These are phyloP conservation scores for Luperina nickerlii DNA, from an alignment of 2,888 invertebrate species.

Conservation along the genomic window DNA sequence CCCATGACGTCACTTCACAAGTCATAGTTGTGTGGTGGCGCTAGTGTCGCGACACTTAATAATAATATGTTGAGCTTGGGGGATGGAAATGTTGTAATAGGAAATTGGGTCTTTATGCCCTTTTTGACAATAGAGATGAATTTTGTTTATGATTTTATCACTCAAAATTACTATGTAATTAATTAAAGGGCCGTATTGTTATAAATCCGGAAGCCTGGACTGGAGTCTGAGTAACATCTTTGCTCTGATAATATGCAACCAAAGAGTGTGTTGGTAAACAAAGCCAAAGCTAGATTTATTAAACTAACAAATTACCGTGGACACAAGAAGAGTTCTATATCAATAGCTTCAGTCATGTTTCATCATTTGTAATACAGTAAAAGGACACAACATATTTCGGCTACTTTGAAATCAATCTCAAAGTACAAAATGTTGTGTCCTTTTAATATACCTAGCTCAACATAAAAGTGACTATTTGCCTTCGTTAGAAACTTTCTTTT, in stretches of 20 bases:
- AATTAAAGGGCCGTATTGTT: background rate
- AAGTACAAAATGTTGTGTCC: background rate
- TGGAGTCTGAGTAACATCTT: background rate
- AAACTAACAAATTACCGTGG: slow-evolving; percentile 20
- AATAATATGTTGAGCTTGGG: slow-evolving; percentile 40
- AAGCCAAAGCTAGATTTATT: slow-evolving; percentile 35
- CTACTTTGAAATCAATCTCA: slow-evolving; percentile 17
- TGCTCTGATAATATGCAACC: slow-evolving; percentile 14
- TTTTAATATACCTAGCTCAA: slow-evolving; percentile 34
- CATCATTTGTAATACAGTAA: background rate
- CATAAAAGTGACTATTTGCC: slow-evolving; percentile 53
- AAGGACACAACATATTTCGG: background rate
- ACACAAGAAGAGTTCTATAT: background rate
- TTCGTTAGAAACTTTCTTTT: slow-evolving; percentile 49
- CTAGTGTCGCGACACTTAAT: slow-evolving; percentile 49
- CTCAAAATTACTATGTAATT: background rate
- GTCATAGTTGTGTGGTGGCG: slow-evolving; percentile 29
- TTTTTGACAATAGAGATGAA: slow-evolving; percentile 2
- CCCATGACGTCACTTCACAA: slow-evolving; percentile 34
- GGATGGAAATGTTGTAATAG: slow-evolving; percentile 12
- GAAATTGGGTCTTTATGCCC: background rate
- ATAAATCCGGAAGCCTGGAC: background rate
- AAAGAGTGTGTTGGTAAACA: slow-evolving; percentile 25
- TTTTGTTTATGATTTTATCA: background rate
- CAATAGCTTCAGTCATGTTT: background rate